Percentiles rank a stretch among this genome's conserved stretches.
These are phyloP conservation scores for Antidorcas marsupialis DNA, from an alignment of 2,113 vertebrate species.

Conservation along the genomic window DNA sequence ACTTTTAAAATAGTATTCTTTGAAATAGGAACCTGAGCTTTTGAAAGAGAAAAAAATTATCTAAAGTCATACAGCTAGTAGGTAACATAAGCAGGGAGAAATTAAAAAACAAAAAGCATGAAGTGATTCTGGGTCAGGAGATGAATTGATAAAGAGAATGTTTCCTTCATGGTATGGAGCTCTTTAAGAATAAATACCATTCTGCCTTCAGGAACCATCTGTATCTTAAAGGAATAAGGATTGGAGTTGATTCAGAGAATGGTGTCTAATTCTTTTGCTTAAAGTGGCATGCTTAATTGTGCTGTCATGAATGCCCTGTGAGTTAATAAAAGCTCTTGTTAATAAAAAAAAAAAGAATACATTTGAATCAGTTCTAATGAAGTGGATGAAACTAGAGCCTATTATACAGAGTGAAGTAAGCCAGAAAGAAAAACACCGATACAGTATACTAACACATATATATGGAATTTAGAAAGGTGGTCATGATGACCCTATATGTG, in stretches of 20 bases:
- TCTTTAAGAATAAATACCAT: neutral
- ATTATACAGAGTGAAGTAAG: neutral
- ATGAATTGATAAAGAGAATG: neutral
- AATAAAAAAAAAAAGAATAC: too few species aligned
- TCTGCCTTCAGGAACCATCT: too few species aligned
- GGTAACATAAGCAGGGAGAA: neutral
- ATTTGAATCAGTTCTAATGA: too few species aligned
- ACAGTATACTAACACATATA: too few species aligned
- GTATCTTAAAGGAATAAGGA: too few species aligned
- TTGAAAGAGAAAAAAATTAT: neutral
- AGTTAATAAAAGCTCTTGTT: too few species aligned
- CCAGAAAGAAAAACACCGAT: neutral
- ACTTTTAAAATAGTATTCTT: neutral
- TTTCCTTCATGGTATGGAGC: neutral
- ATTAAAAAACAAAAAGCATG: neutral
- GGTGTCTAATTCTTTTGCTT: too few species aligned
- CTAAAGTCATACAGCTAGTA: neutral
- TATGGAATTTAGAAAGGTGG: too few species aligned
- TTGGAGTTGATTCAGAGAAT: too few species aligned
- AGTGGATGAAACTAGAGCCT: too few species aligned
- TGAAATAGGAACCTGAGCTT: neutral
- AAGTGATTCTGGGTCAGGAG: neutral
- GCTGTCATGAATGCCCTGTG: too few species aligned
- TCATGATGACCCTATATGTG: accelerated
- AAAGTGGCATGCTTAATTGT: too few species aligned